A percentile compares a stretch with the other conserved stretches of the same genome.
Evolutionary conservation across 2,797 vertebrate genomes (phyloP).

Genomic region (Acomys russatus): DNA sequence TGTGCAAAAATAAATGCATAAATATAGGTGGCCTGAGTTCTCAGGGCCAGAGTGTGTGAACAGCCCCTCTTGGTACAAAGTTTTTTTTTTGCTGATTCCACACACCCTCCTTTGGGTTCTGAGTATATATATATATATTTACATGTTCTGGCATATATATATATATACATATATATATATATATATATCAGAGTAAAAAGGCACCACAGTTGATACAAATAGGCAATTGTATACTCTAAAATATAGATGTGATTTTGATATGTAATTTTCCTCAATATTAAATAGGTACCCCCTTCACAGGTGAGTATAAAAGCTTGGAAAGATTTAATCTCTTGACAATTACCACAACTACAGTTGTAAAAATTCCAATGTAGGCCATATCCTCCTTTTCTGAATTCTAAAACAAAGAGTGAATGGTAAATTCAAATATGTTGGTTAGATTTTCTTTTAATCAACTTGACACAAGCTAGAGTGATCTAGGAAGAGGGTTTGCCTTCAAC

Average conservation of each 20-base stretch:
- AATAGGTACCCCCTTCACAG: background rate
- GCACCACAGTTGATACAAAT: background rate
- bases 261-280: background rate
- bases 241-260: background rate
- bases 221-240: background rate
- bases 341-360: conserved; percentile 56
- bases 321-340: background rate
- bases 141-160: background rate
- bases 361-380: background rate
- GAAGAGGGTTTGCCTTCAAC: background rate
- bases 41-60: too few relatives aligned
- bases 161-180: background rate
- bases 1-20: too few relatives aligned
- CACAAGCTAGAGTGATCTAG: background rate
- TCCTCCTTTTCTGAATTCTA: background rate
- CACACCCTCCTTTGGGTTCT: too few relatives aligned
- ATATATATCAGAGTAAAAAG: background rate
- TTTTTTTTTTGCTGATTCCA: too few relatives aligned
- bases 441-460: background rate
- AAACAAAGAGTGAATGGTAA: background rate
- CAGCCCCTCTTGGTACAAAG: too few relatives aligned
- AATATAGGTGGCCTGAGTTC: too few relatives aligned
- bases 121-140: background rate
- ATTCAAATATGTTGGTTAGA: background rate
- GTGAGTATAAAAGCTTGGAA: background rate